Evolutionary conservation across 1,140 invertebrate genomes (phyloP).

Genomic region (Lutraria rhynchaena): DNA sequence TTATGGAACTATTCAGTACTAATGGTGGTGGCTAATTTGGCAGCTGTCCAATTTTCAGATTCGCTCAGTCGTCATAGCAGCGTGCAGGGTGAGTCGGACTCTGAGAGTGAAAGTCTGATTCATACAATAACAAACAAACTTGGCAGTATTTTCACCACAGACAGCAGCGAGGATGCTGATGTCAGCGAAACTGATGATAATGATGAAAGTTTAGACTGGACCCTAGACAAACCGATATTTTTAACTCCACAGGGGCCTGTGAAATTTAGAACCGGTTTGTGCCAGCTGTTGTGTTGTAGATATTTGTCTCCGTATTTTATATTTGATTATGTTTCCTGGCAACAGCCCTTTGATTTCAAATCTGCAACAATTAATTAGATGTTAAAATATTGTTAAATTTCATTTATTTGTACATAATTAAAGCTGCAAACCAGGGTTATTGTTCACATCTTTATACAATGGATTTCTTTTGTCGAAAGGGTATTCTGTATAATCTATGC

Average conservation of each 20-base stretch:
- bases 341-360: too few species aligned
- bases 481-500: too few species aligned
- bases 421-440: too few species aligned
- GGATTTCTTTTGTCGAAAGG: too few species aligned
- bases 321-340: background rate
- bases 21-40: too few species aligned
- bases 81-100: constrained; percentile 89
- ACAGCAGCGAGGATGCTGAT: constrained; percentile 88
- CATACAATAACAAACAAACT: constrained; percentile 79
- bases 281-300: constrained; percentile 9
- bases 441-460: too few species aligned
- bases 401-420: too few species aligned
- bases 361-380: too few species aligned
- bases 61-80: constrained; percentile 78
- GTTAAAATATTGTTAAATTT: too few species aligned
- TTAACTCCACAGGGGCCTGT: constrained; percentile 79
- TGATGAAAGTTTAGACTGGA: constrained; percentile 77
- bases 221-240: constrained; percentile 79
- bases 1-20: too few species aligned
- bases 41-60: constrained; percentile 77
- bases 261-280: constrained; percentile 52
- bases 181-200: constrained; percentile 85
- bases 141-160: constrained; percentile 87
- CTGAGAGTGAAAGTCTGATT: constrained; percentile 87
- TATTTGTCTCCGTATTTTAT: background rate